Evolutionary conservation across 2,797 vertebrate species (phyloP).

Genomic region (Manis javanica): DNA sequence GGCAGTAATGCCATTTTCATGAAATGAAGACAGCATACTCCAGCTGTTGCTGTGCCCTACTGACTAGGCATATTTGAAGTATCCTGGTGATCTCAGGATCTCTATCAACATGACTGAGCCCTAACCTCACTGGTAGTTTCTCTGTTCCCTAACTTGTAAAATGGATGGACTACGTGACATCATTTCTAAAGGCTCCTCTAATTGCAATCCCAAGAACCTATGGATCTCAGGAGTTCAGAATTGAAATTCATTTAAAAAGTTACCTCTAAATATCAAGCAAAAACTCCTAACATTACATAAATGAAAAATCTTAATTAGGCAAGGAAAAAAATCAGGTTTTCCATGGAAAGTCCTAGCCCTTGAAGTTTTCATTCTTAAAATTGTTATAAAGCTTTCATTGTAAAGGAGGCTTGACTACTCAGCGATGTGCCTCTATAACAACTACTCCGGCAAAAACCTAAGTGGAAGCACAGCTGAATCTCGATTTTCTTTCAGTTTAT

Average conservation of each 20-base stretch:
- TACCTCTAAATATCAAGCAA: neutral
- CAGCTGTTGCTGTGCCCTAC: neutral
- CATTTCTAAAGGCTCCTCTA: neutral
- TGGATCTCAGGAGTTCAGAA: neutral
- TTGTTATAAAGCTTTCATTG: neutral
- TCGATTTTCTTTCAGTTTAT: neutral
- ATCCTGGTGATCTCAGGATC: neutral
- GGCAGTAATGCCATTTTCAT: neutral
- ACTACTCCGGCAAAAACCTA: neutral
- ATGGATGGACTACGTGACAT: neutral
- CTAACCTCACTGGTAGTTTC: neutral
- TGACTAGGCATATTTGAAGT: neutral
- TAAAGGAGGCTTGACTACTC: neutral
- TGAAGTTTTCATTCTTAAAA: neutral
- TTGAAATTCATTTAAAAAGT: neutral
- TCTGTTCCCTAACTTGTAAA: neutral
- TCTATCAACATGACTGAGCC: conserved; percentile 10
- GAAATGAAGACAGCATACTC: neutral
- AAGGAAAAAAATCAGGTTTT: neutral
- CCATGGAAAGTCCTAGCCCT: neutral
- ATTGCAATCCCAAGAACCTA: neutral
- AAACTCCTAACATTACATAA: neutral
- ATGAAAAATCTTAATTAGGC: neutral
- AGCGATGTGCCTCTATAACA: neutral
- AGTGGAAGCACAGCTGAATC: neutral